phyloP scores from a whole-genome alignment of 2,113 vertebrate species.

The Cynoglossus semilaevis region DNA sequence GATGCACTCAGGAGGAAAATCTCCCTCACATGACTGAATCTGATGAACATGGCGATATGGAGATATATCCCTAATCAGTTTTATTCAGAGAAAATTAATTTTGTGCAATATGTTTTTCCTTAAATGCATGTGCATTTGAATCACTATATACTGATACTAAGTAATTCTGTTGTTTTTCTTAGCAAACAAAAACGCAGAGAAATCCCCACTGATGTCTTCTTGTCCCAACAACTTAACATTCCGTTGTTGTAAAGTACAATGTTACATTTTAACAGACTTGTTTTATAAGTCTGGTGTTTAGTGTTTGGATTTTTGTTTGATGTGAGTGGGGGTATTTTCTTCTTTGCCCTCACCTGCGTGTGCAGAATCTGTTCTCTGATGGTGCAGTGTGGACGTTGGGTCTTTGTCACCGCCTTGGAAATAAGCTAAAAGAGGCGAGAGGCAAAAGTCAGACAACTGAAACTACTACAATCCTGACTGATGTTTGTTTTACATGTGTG shows the following conservation, averaged over 20 bases:
- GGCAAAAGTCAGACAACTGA: conserved; percentile 28
- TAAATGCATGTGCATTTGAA: conserved; percentile 89
- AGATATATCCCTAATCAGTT: conserved; percentile 69
- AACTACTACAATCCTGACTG: conserved; percentile 16
- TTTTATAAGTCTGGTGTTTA: conserved; percentile 91
- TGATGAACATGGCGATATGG: conserved; percentile 40
- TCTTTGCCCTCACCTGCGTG: conserved; percentile 68
- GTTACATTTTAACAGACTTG: conserved; percentile 91
- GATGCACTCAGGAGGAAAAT: conserved; percentile 55
- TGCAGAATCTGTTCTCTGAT: conserved; percentile 69
- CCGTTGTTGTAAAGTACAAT: conserved; percentile 79
- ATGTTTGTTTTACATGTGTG: too few relatives aligned
- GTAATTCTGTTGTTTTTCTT: conserved; percentile 82
- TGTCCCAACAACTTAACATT: conserved; percentile 82
- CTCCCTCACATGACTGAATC: conserved; percentile 52
- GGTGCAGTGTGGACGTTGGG: neutral
- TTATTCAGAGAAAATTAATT: conserved; percentile 78
- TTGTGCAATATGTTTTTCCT: conserved; percentile 96
- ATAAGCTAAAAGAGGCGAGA: conserved; percentile 21
- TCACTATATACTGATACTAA: conserved; percentile 83
- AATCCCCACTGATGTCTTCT: conserved; percentile 59
- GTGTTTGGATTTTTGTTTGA: conserved; percentile 46
- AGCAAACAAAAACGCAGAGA: conserved; percentile 50
- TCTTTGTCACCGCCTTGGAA: conserved; percentile 8
- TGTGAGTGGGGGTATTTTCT: conserved; percentile 46